Conservation (phyloP, 2,888 invertebrate genomes). For the Acanthosoma haemorrhoidale region DNA sequence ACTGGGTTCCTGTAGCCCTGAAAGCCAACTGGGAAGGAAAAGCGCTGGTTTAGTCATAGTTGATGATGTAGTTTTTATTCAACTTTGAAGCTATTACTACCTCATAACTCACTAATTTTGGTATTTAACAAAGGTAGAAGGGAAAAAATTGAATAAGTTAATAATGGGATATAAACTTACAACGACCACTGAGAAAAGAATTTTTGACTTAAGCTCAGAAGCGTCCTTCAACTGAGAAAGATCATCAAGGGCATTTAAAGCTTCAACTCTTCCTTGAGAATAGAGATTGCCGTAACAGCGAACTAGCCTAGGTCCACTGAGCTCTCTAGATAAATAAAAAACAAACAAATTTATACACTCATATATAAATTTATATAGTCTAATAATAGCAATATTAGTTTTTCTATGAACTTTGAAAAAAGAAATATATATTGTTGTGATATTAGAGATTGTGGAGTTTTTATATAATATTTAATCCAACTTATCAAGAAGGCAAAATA, state of each 20-base stretch:
- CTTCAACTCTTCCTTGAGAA: constrained; percentile 75
- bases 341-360: background rate
- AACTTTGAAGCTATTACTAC: background rate
- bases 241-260: constrained; percentile 76
- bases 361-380: background rate
- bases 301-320: constrained; percentile 53
- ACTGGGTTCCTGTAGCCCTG: constrained; percentile 63
- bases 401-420: no score
- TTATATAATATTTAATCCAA: background rate
- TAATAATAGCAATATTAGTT: background rate
- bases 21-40: constrained; percentile 59
- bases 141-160: background rate
- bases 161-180: constrained; percentile 56
- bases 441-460: no score
- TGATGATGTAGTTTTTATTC: background rate
- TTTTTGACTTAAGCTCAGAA: constrained; percentile 87
- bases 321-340: constrained; percentile 44
- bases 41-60: background rate
- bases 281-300: constrained; percentile 80
- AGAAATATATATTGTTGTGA: no score
- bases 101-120: background rate
- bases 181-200: constrained; percentile 91
- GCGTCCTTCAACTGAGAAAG: constrained; percentile 75
- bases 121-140: background rate
- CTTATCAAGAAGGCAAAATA: no score